Evolutionary conservation across 2,113 vertebrate genomes (phyloP).

Genomic region (Eonycteris spelaea): DNA sequence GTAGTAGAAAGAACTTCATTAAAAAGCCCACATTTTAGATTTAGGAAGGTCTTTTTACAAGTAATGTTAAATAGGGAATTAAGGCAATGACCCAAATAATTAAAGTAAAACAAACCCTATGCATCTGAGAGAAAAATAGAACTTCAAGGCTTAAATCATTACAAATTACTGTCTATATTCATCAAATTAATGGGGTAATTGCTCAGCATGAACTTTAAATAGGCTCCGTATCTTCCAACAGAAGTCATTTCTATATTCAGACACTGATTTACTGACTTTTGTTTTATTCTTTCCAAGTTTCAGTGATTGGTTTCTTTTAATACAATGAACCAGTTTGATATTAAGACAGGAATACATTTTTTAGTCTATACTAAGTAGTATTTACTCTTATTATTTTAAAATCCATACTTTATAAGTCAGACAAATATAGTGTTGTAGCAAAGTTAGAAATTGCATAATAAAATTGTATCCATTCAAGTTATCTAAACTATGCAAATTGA

Average conservation of each 20-base stretch:
- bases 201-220: constrained; percentile 39
- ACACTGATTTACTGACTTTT: constrained; percentile 24
- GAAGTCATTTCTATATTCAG: constrained; percentile 23
- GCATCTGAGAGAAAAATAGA: constrained; percentile 13
- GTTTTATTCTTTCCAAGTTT: background rate
- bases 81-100: constrained; percentile 72
- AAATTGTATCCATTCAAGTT: background rate
- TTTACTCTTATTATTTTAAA: background rate
- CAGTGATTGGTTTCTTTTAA: background rate
- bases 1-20: constrained; percentile 38
- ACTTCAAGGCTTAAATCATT: constrained; percentile 47
- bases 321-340: background rate
- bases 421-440: background rate
- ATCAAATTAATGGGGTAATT: constrained; percentile 54
- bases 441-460: background rate
- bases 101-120: constrained; percentile 61
- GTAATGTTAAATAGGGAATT: constrained; percentile 63
- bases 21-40: constrained; percentile 48
- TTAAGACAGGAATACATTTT: background rate
- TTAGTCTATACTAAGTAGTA: background rate
- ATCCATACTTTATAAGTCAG: background rate
- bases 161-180: constrained; percentile 47
- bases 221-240: background rate
- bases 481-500: background rate
- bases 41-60: constrained; percentile 6